Conservation (phyloP, 2,888 invertebrate genomes). For the Eupithecia vulgata region DNA sequence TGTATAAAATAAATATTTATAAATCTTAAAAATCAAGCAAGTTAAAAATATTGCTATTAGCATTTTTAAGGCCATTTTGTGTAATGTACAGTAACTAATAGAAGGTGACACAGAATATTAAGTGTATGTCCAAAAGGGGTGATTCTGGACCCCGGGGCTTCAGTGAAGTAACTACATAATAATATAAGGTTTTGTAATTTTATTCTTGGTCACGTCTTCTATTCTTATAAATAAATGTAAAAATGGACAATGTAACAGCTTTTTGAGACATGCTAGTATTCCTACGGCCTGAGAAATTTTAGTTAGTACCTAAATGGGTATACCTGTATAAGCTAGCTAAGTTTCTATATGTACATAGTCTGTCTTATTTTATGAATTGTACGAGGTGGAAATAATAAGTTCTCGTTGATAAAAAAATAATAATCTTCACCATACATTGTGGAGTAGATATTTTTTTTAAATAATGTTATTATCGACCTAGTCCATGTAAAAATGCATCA, state of each 20-base stretch:
- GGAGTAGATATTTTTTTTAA: neutral
- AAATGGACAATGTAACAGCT: neutral
- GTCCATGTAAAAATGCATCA: neutral
- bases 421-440: neutral
- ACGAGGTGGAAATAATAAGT: neutral
- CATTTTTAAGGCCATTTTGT: neutral
- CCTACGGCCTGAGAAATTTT: neutral
- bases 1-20: neutral
- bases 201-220: neutral
- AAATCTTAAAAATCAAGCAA: neutral
- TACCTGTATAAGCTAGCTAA: neutral
- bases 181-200: neutral
- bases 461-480: neutral
- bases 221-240: neutral
- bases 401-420: neutral
- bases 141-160: neutral
- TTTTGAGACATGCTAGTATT: neutral
- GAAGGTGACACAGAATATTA: neutral
- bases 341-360: neutral
- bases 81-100: neutral
- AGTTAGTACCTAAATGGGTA: neutral
- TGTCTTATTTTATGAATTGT: neutral
- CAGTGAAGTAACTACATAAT: neutral
- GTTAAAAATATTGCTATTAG: neutral
- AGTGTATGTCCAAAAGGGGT: neutral